Base-by-base conservation (phyloP, 2,113 vertebrate genomes). In the Myrmecophaga tridactyla region DNA sequence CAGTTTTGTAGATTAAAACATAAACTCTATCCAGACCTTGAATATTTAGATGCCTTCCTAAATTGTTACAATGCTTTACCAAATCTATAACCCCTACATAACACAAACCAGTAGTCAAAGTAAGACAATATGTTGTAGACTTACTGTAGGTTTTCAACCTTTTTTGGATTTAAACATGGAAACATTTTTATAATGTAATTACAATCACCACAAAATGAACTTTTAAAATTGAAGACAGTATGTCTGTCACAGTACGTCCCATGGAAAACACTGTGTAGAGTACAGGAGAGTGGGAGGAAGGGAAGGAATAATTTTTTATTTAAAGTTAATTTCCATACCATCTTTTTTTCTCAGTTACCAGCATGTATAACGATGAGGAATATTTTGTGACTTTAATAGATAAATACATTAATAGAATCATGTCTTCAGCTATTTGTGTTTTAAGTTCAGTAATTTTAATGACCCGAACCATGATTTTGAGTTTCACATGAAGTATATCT, bases 11-110 rank as follows among this genome's bases (percentile, higher is more conserved):
- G 98, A 97, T 96, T 97, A 97, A 98, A 95, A 97, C 97, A n/a
- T n/a, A 98, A 98, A 98, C 97, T 97, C 94, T 95, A 95, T 98
- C 97, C 98, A 95, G 98, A 98, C 94, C 97, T 97, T 96, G 98
- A 98, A 98, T 98, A 98, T 98, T 98, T 98, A 98, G 98, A 99
- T 98, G 98, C 98, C 98, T 99, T 98, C 98, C 98, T 98, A 98
- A 98, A 98, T 99, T 98, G 97, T 98, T 98, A 98, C 98, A 96
- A 99, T 98, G 98, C 98, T 99, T 99, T 98, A 99, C 98, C 99
- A 99, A 99, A 99, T 98, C 98, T 98, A 97, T 98, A 97, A 98
- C 97, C 98, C 98, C 97, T 97, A 97, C 97, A 97, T 98, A 97
- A 98, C 97, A 98, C 97, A 96, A 98, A 98, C 98, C 98, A 98